These are phyloP conservation scores for Sparidentex hasta DNA, from an alignment of 2,797 vertebrate species.

Conservation along the genomic window DNA sequence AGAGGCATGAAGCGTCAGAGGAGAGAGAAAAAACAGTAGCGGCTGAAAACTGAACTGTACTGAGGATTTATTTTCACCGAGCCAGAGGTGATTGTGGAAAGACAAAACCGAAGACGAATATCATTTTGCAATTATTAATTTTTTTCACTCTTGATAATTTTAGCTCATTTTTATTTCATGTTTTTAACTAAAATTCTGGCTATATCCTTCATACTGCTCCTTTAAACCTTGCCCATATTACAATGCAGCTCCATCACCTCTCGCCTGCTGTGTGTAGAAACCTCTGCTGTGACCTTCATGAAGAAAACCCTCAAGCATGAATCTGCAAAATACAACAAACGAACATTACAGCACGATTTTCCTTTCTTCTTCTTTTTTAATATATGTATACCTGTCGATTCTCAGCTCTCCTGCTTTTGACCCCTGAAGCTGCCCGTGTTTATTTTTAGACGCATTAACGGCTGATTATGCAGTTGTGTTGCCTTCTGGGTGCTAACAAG, in stretches of 20 bases:
- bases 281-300: constrained; percentile 42
- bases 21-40: too few relatives aligned
- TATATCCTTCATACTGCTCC: too few relatives aligned
- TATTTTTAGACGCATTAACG: constrained; percentile 75
- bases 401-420: constrained; percentile 38
- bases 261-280: constrained; percentile 7
- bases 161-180: too few relatives aligned
- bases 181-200: too few relatives aligned
- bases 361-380: too few relatives aligned
- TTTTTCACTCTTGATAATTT: too few relatives aligned
- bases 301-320: constrained; percentile 17
- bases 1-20: too few relatives aligned
- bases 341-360: background rate
- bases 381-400: constrained; percentile 39
- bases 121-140: too few relatives aligned
- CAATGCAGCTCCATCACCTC: background rate
- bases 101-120: too few relatives aligned
- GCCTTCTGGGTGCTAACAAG: constrained; percentile 67
- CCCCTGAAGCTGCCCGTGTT: constrained; percentile 45
- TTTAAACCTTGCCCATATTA: background rate
- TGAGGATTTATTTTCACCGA: too few relatives aligned
- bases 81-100: too few relatives aligned
- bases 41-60: too few relatives aligned
- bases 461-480: constrained; percentile 71
- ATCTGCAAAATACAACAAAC: constrained; percentile 12